A percentile compares a stretch with the other conserved stretches of the same genome.
phyloP scores from a whole-genome alignment of 2,888 invertebrate genomes.

The Lydus trimaculatus region DNA sequence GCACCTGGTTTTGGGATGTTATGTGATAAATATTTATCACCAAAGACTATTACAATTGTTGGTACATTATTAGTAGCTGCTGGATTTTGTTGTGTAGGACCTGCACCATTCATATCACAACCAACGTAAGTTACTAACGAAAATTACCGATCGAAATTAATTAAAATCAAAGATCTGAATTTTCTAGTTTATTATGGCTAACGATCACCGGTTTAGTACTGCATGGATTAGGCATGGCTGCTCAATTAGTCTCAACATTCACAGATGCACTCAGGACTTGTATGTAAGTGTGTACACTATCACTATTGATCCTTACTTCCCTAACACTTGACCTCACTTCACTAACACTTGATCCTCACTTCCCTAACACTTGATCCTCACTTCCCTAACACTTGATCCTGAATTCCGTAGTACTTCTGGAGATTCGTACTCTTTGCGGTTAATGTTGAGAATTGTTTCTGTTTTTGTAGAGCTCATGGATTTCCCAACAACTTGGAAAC shows the following conservation, averaged over 20 bases:
- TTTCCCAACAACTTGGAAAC: conserved; percentile 87
- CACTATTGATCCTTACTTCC: too few relatives aligned
- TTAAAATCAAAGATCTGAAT: background rate
- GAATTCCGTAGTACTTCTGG: too few relatives aligned
- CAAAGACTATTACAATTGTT: conserved; percentile 72
- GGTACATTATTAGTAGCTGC: conserved; percentile 72
- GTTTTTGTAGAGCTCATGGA: conserved; percentile 68
- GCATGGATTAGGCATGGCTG: conserved; percentile 84
- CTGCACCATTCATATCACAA: conserved; percentile 77
- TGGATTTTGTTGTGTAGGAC: conserved; percentile 80
- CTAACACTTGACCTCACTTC: too few relatives aligned
- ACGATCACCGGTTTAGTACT: conserved; percentile 75
- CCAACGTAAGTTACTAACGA: conserved; percentile 62
- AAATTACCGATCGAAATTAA: background rate
- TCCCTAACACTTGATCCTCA: too few relatives aligned
- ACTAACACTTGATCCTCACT: too few relatives aligned
- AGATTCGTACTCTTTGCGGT: too few relatives aligned
- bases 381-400: too few relatives aligned
- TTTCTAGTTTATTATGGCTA: conserved; percentile 70
- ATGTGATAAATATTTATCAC: conserved; percentile 72
- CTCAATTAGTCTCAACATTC: conserved; percentile 86
- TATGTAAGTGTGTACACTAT: too few relatives aligned
- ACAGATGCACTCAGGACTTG: conserved; percentile 82
- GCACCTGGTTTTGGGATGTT: conserved; percentile 84
- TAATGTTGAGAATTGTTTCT: too few relatives aligned